Base-by-base conservation (phyloP, 2,113 vertebrate species). In the Nematolebias whitei region DNA sequence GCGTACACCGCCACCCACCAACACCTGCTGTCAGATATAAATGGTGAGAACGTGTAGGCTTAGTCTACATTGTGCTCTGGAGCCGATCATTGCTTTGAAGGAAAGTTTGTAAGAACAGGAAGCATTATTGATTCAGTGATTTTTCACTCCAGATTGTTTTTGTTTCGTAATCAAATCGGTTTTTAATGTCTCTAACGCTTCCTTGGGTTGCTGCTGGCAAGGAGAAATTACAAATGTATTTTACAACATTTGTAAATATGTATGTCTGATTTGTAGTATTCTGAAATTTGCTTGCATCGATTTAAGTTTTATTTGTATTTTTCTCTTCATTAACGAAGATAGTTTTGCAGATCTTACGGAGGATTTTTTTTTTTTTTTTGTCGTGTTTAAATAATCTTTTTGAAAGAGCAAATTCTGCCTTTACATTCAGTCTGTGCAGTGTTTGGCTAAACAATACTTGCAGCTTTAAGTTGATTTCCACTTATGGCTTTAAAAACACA, bases 1-100 rank as follows among this genome's bases (percentile, higher is more conserved):
- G 13, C 22, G 16, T n/a, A 19, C 52, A 18, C 47, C 44, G 38
- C 10, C 24, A 19, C 52, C 24, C 52, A 53, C 2, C 10, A 16
- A 40, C 38, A 24, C n/a, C 41, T 18, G 29, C 43, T 64, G 13
- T 35, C 50, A 55, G 38, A 48, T 52, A 41, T 69, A 26, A 65
- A 57, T 20, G 43, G n/a, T 39, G 47, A 60, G 10, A 64, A 55
- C 16, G 22, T 45, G 24, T 16, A 23, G 5, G 61, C 9, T 52
- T 38, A 11, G 18, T 58, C 18, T 50, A 65, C 14, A 62, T 49
- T 29, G 22, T 44, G 16, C 19, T 19, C 22, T 1, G 8, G 13
- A 39, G 12, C 16, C 47, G 4, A 16, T 47, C 45, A 29, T 20
- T 51, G 22, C 53, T 52, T 61, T 19, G 18, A 74, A 62, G 32